phyloP scores from a whole-genome alignment of 2,888 invertebrate species.

The Eupithecia subfuscata region DNA sequence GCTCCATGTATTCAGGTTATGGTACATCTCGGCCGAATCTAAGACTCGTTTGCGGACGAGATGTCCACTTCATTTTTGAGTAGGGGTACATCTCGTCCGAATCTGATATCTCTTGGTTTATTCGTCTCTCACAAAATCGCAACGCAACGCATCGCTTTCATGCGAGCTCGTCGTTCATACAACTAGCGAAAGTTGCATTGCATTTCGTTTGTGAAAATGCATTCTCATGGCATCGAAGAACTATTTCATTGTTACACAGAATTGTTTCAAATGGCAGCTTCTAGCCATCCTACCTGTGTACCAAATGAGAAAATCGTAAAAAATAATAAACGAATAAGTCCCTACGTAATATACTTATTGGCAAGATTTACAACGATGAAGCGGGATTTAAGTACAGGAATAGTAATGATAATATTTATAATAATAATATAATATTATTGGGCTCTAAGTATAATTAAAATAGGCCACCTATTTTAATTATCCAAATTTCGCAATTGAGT shows the following conservation, averaged over 20 bases:
- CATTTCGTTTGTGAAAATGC: constrained; percentile 72
- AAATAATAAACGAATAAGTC: background rate
- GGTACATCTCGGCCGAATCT: too few species aligned
- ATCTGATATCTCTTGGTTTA: too few species aligned
- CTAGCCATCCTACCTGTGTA: background rate
- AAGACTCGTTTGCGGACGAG: too few species aligned
- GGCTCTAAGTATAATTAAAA: too few species aligned
- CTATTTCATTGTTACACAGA: constrained; percentile 35
- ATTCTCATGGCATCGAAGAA: constrained; percentile 64
- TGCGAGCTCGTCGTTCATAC: constrained; percentile 38
- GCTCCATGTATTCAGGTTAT: too few species aligned
- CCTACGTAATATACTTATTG: background rate
- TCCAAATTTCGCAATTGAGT: too few species aligned
- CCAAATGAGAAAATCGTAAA: background rate
- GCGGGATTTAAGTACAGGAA: too few species aligned
- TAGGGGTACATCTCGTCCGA: too few species aligned
- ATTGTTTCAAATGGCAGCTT: constrained; percentile 5
- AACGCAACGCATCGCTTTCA: background rate
- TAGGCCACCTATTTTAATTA: too few species aligned
- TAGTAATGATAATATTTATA: too few species aligned
- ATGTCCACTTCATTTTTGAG: too few species aligned
- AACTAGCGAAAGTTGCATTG: constrained; percentile 71
- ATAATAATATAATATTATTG: too few species aligned
- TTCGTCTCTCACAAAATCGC: background rate
- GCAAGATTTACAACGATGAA: background rate